Base-by-base conservation (phyloP, 1,140 invertebrate species). In the Tetragnatha versicolor region DNA sequence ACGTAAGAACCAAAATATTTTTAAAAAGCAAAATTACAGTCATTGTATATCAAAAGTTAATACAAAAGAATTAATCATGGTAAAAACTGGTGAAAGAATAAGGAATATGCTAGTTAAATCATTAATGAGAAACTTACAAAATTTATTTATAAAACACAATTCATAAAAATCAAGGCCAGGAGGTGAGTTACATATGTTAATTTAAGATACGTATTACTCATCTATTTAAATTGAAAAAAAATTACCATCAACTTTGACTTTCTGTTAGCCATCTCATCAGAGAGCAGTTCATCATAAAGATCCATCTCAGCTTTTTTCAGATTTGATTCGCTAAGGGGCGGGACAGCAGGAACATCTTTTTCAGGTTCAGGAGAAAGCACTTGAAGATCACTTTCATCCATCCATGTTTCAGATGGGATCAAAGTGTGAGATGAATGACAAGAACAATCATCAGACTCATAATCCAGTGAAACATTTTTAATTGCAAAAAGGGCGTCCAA, bases 221-320 rank as follows among this genome's bases (percentile, higher is more conserved):
- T 33, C n/a, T 33, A 2, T 20, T 42, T 27, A 7, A 0, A 65
- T 10, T 27, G n/a, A 53, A 12, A 53, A 53, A 53, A 42, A 1
- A 14, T 20, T 72, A 72, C 69, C 29, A 58, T 33, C 29, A 72
- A 1, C 22, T 39, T 31, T 55, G 14, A 20, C 17, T 58, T 47
- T 35, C 37, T 72, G 12, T 72, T 31, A 14, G 37, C 25, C 22
- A 42, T 49, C 45, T 55, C 49, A 55, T 10, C 22, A 2, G 17
- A 17, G 6, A 72, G 12, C 20, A 72, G 35, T 14, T 72, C 69
- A 60, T 58, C 9, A 29, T 29, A 72, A 22, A 72, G 29, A 29
- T 20, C 27, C 25, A 58, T 55, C 31, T 72, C 51, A n/a, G n/a
- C n/a, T 20, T 72, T 33, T 22, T 37, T 53, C 3, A 72, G 14